Evolutionary conservation across 2,797 vertebrate genomes (phyloP).

Genomic region (Amazona finschi): DNA sequence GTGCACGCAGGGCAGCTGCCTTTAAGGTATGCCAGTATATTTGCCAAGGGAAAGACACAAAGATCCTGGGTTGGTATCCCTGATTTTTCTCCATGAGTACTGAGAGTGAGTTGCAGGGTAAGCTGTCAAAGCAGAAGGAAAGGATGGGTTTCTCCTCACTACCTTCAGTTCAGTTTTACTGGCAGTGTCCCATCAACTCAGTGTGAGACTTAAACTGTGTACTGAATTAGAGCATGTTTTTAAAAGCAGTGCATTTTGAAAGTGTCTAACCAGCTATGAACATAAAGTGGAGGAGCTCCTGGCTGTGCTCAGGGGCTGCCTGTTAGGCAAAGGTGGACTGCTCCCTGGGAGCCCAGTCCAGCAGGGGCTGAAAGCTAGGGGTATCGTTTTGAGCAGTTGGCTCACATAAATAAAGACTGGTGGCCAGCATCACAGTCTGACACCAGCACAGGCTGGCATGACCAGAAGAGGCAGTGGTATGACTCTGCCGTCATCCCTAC

Average conservation of each 20-base stretch:
- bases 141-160: not conserved
- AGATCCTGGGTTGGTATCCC: accelerated
- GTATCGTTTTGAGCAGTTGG: not conserved
- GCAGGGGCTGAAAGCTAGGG: not conserved
- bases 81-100: not conserved
- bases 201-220: constrained; percentile 23
- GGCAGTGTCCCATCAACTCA: not conserved
- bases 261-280: not conserved
- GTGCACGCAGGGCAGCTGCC: not conserved
- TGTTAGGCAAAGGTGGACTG: not conserved
- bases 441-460: not conserved
- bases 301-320: not conserved
- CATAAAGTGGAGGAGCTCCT: not conserved
- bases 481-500: not conserved
- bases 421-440: not conserved
- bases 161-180: not conserved
- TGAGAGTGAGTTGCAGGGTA: not conserved
- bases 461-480: not conserved
- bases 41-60: accelerated
- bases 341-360: accelerated
- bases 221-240: not conserved
- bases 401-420: not conserved
- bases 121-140: not conserved
- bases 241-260: not conserved
- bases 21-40: not conserved